Percentiles rank a stretch among this genome's conserved stretches.
These are phyloP conservation scores for Sparidentex hasta DNA, from an alignment of 2,797 vertebrate species.

Conservation along the genomic window DNA sequence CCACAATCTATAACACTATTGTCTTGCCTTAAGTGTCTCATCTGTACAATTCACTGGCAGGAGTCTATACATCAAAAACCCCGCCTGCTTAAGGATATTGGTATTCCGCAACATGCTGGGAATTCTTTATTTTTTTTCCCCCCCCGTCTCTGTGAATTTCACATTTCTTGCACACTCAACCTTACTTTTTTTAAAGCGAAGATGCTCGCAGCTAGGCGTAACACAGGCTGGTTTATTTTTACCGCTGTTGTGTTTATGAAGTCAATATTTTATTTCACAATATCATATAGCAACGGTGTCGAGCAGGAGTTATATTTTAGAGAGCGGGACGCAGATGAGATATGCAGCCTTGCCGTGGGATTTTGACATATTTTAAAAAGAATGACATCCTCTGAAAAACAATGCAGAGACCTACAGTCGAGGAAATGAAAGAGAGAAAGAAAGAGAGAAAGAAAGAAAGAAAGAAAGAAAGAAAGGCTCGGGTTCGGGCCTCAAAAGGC, in stretches of 20 bases:
- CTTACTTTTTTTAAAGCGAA: slow-evolving; percentile 56
- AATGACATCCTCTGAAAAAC: slow-evolving; percentile 20
- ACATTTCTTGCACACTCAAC: slow-evolving; percentile 76
- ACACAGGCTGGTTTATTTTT: slow-evolving; percentile 72
- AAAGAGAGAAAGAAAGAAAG: background rate
- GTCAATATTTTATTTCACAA: slow-evolving; percentile 74
- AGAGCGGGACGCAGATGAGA: slow-evolving; percentile 41
- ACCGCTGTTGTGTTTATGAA: slow-evolving; percentile 71
- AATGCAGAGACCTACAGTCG: slow-evolving; percentile 9
- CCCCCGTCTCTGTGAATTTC: slow-evolving; percentile 57
- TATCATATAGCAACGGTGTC: slow-evolving; percentile 57
- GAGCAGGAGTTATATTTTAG: slow-evolving; percentile 54
- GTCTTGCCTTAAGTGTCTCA: slow-evolving; percentile 90
- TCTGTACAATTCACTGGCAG: slow-evolving; percentile 87
- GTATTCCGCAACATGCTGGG: slow-evolving; percentile 83
- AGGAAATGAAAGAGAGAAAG: slow-evolving; percentile 7
- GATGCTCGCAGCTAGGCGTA: slow-evolving; percentile 65
- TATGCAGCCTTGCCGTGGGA: slow-evolving; percentile 35
- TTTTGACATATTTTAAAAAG: slow-evolving; percentile 26
- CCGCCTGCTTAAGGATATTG: slow-evolving; percentile 83
- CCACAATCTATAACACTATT: slow-evolving; percentile 90
- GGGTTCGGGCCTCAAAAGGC: slow-evolving; percentile 12
- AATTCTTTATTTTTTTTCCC: slow-evolving; percentile 60
- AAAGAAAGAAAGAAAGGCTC: slow-evolving; percentile 14
- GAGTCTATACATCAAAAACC: slow-evolving; percentile 85